These are phyloP conservation scores for Trichacis sp. DNA, from an alignment of 2,888 invertebrate species.

Conservation along the genomic window DNA sequence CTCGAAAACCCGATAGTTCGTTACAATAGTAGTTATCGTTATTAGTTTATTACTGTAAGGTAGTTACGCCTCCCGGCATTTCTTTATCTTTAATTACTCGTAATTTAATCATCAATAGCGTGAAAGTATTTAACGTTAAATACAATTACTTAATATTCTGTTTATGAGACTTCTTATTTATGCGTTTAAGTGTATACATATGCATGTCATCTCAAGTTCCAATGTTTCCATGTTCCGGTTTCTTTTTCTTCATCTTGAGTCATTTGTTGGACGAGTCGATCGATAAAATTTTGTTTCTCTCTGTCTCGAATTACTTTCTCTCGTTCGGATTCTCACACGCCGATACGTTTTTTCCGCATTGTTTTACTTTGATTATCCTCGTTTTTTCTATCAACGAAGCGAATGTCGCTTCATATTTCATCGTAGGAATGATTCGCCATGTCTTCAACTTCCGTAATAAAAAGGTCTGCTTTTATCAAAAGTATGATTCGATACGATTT, in stretches of 20 bases:
- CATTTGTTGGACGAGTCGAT: slow-evolving; percentile 46
- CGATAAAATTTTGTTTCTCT: slow-evolving; percentile 26
- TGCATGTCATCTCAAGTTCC: slow-evolving; percentile 55
- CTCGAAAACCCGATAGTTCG: slow-evolving; percentile 62
- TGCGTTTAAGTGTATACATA: slow-evolving; percentile 65
- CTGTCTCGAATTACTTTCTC: slow-evolving; percentile 33
- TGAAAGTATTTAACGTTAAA: slow-evolving; percentile 67
- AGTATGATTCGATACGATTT: no score
- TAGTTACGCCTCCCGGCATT: slow-evolving; percentile 55
- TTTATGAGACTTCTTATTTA: slow-evolving; percentile 62
- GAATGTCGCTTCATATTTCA: no score
- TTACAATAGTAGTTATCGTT: slow-evolving; percentile 64
- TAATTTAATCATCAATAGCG: slow-evolving; percentile 67
- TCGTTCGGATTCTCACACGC: slow-evolving; percentile 27
- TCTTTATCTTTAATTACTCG: slow-evolving; percentile 63
- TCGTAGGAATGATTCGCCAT: no score
- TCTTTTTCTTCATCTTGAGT: slow-evolving; percentile 39
- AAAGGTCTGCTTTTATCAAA: no score
- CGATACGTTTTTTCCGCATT: slow-evolving; percentile 29
- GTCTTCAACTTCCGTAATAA: no score
- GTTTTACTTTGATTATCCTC: no score
- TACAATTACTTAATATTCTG: slow-evolving; percentile 67
- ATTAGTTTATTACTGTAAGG: slow-evolving; percentile 64
- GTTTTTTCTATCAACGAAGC: no score
- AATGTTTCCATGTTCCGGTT: slow-evolving; percentile 34